Base-by-base conservation (phyloP, 2,888 invertebrate genomes). In the Blera fallax region DNA sequence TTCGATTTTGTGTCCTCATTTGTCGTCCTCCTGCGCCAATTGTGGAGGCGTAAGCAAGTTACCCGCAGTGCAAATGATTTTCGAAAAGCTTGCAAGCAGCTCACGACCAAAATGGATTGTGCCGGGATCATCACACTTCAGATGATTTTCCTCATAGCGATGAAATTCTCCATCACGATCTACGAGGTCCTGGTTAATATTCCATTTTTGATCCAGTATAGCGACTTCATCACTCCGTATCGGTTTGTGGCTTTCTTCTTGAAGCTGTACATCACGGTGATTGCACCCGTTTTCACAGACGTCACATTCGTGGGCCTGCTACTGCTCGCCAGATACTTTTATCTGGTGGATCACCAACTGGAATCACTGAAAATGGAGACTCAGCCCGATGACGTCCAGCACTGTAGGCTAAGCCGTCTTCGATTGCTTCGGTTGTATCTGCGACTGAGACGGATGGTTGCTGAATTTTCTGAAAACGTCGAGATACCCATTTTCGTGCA, bases 401-500 rank as follows among this genome's bases (percentile, higher is more conserved):
- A 43, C 21, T 11, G 16, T 5, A 34, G 14, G n/a, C 24, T 10
- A 6, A 82, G 50, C 43, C 64, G 87, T 7, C 14, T 45, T 0
- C 73, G 81, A 0, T 65, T 90, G 3, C 56, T 89, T 34, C 62
- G 21, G 0, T 54, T 87, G 29, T 89, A 90, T 54, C 79, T 87
- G 0, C 65, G 64, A 0, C 65, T 90, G 84, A 54, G 87, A 29
- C 54, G 52, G 3, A 58, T 89, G 1, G 76, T 88, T 21, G 29
- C 21, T 0, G 64, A 84, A 2, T 89, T 89, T 24, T 52, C 87
- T 0, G 21, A 34, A 0, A 87, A 88, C 11, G 89, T 90, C 34
- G 89, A 90, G 73, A 76, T 90, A 60, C 89, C 90, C 48, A 88
- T 91, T 21, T 89, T 90, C 27, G 81, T 91, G 7, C 80, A 89